phyloP scores from a whole-genome alignment of 2,888 invertebrate genomes.

The Tuberolachnus salignus region DNA sequence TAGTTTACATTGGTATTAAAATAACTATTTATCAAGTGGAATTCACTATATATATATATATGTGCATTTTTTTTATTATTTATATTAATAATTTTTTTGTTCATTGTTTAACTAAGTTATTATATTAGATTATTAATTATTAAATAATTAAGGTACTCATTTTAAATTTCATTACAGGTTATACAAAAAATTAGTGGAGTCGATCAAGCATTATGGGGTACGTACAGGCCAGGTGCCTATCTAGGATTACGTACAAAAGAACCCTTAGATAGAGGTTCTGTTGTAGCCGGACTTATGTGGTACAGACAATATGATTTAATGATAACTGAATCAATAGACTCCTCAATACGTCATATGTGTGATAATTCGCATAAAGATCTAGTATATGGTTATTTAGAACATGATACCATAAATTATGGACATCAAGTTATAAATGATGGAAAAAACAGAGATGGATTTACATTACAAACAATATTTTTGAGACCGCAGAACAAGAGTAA shows the following conservation, averaged over 20 bases:
- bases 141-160: no score
- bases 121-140: no score
- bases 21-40: no score
- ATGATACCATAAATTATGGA: slow-evolving; percentile 92
- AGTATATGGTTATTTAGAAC: slow-evolving; percentile 82
- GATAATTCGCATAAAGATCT: slow-evolving; percentile 37
- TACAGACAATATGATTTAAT: slow-evolving; percentile 64
- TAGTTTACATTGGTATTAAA: no score
- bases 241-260: slow-evolving; percentile 91
- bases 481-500: slow-evolving; percentile 81
- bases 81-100: no score
- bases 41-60: no score
- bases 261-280: slow-evolving; percentile 71
- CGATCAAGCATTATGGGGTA: slow-evolving; percentile 89
- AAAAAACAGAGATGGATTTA: slow-evolving; percentile 67
- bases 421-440: slow-evolving; percentile 83
- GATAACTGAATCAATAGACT: slow-evolving; percentile 27
- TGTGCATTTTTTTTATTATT: no score
- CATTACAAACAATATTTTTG: slow-evolving; percentile 84
- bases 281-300: slow-evolving; percentile 97
- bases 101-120: no score
- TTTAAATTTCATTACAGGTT: slow-evolving; percentile 63
- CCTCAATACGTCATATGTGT: slow-evolving; percentile 40
- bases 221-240: slow-evolving; percentile 86
- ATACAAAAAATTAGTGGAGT: slow-evolving; percentile 72